phyloP scores from a whole-genome alignment of 1,140 invertebrate genomes.

The Macrobrachium nipponense region DNA sequence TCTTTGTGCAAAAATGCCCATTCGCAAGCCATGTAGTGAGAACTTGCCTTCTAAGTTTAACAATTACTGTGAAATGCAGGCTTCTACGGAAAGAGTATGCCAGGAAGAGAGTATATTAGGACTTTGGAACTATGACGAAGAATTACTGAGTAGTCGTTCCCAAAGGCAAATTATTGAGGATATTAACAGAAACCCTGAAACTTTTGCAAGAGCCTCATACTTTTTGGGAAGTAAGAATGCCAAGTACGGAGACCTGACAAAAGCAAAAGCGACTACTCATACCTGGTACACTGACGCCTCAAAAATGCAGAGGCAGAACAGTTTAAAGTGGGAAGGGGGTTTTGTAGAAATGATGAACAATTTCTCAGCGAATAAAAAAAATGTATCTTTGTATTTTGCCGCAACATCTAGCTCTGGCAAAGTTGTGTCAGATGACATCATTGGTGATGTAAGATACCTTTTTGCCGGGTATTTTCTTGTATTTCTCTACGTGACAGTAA shows the following conservation, averaged over 20 bases:
- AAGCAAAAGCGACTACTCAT: constrained; percentile 75
- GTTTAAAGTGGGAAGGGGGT: constrained; percentile 59
- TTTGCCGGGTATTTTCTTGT: constrained; percentile 73
- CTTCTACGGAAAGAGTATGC: constrained; percentile 47
- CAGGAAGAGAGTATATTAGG: constrained; percentile 62
- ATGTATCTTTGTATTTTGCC: constrained; percentile 56
- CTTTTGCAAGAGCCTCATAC: constrained; percentile 75
- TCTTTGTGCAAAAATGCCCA: constrained; percentile 58
- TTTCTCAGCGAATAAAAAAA: constrained; percentile 27
- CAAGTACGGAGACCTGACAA: constrained; percentile 74
- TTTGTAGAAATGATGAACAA: constrained; percentile 45
- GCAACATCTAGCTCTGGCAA: constrained; percentile 60
- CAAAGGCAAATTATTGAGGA: constrained; percentile 56
- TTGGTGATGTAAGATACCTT: constrained; percentile 72
- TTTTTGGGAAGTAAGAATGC: constrained; percentile 76
- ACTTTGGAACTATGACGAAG: constrained; percentile 60
- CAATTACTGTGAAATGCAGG: constrained; percentile 52
- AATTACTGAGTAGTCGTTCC: constrained; percentile 38
- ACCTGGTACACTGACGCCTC: constrained; percentile 75
- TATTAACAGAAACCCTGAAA: constrained; percentile 47
- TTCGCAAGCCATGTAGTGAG: not conserved
- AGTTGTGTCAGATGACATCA: constrained; percentile 67
- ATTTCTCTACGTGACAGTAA: constrained; percentile 72
- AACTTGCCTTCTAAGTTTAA: constrained; percentile 23
- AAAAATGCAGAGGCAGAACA: constrained; percentile 76